These are phyloP conservation scores for Cydia amplana DNA, from an alignment of 1,140 invertebrate species.

Conservation along the genomic window DNA sequence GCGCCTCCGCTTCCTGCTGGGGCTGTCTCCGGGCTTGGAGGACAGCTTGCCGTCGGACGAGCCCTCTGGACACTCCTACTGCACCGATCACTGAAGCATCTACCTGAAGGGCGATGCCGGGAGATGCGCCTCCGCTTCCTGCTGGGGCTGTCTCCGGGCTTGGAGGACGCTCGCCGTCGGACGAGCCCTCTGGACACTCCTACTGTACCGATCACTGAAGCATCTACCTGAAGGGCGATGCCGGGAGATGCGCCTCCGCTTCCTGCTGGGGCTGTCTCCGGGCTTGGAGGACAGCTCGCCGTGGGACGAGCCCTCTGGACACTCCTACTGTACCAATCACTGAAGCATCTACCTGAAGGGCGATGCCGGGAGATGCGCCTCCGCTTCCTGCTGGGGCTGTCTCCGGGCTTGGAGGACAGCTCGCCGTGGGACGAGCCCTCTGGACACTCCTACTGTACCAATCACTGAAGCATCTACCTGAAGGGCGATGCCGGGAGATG, in stretches of 20 bases:
- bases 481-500: constrained; percentile 79
- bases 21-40: constrained; percentile 84
- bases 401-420: constrained; percentile 81
- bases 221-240: constrained; percentile 63
- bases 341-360: constrained; percentile 53
- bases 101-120: constrained; percentile 70
- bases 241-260: constrained; percentile 84
- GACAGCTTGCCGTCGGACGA: constrained; percentile 85
- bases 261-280: constrained; percentile 86
- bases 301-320: constrained; percentile 81
- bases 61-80: constrained; percentile 51
- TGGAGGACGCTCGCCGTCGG: constrained; percentile 83
- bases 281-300: constrained; percentile 82
- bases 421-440: constrained; percentile 80
- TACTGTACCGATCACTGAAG: constrained; percentile 78
- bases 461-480: constrained; percentile 46
- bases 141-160: constrained; percentile 84
- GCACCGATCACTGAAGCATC: neutral
- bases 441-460: constrained; percentile 86
- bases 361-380: constrained; percentile 82
- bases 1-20: constrained; percentile 86
- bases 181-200: constrained; percentile 88
- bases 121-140: constrained; percentile 86
- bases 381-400: constrained; percentile 88
- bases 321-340: neutral